phyloP scores from a whole-genome alignment of 1,140 invertebrate genomes.

The Lucilia cuprina region DNA sequence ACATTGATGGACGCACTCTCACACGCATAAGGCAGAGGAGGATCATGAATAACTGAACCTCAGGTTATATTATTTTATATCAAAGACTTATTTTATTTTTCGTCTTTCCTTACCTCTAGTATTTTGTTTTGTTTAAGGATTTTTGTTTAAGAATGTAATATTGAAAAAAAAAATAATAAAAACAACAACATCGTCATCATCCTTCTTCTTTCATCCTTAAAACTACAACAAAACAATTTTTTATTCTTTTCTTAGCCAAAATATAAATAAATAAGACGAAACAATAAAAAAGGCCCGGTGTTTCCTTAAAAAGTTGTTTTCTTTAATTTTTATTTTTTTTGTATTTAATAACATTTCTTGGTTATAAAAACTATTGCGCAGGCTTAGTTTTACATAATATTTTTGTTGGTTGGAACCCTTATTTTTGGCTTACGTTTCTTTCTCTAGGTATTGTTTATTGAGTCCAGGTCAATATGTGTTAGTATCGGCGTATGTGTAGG shows the following conservation, averaged over 20 bases:
- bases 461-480: neutral
- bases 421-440: neutral
- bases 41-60: neutral
- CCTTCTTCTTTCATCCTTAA: neutral
- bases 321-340: neutral
- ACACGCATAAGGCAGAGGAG: neutral
- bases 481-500: neutral
- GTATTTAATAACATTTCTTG: neutral
- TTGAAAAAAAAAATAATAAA: neutral
- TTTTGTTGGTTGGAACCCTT: neutral
- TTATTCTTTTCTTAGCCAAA: slow-evolving; percentile 6
- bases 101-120: neutral
- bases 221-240: neutral
- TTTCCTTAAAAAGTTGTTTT: slow-evolving; percentile 6
- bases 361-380: neutral
- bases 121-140: neutral
- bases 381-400: slow-evolving; percentile 14
- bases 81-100: neutral
- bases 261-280: neutral
- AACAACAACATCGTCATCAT: neutral
- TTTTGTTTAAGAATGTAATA: neutral
- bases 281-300: slow-evolving; percentile 16
- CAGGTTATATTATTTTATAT: slow-evolving; percentile 14
- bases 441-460: neutral
- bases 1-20: neutral